Base-by-base conservation (phyloP, 2,888 invertebrate genomes). In the Himalopsyche kuldschensis region DNA sequence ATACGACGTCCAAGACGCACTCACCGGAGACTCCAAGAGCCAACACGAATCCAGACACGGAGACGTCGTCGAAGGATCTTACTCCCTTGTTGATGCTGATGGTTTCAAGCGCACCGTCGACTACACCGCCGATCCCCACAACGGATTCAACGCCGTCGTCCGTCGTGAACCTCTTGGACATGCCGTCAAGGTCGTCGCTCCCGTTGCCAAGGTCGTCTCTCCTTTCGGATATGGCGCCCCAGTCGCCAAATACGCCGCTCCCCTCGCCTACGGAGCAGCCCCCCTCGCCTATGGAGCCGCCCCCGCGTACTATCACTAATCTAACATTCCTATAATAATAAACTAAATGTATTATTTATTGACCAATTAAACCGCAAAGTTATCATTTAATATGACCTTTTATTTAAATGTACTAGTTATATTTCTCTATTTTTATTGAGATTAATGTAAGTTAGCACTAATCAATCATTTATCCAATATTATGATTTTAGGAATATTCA, bases 291-390 rank as follows among this genome's bases (percentile, higher is more conserved):
- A 78, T 11, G 78, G 93, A 93, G 69, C 69, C 69, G 69, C 94
- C 94, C 94, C 93, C 94, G 95, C 87, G 92, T 92, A 84, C 95
- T 90, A 84, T 90, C 89, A 31, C 92, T 90, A 4, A 93, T 90
- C 86, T 95, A 95, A 11, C 15, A 69, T 30, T 82, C 82, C 82
- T 88, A 86, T 88, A 30, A 3, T 69, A 69, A 30, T 1, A 27
- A 27, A 85, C 87, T 89, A 41, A 11, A 11, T 41, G 83, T 81
- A 86, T 84, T 87, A 86, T 88, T 87, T 88, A 69, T 83, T 79
- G 35, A 80, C 46, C 32, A 17, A 55, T 83, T 63, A 35, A 32
- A 31, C 20, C 20, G 80, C 75, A 76, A 78, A 32, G 55, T 55
- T 55, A 20, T 55, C 55, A 55, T 55, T 55, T 55, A 55, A n/a